Conservation (phyloP, 2,888 invertebrate genomes). For the Stramonita haemastoma region DNA sequence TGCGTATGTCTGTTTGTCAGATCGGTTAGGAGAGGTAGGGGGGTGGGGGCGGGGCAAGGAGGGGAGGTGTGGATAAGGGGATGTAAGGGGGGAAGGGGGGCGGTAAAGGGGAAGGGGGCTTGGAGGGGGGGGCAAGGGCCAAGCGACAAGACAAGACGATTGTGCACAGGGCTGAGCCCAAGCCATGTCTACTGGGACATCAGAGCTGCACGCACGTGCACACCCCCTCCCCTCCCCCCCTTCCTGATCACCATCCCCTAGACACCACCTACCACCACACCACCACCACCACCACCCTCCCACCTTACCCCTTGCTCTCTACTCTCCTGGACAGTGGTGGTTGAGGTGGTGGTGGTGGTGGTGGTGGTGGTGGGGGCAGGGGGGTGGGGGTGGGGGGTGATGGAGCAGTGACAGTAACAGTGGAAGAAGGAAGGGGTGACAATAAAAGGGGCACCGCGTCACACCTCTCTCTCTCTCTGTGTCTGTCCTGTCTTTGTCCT, state of each 20-base stretch:
- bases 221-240: neutral
- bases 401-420: neutral
- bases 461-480: too few relatives aligned
- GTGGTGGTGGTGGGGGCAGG: neutral
- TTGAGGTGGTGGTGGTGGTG: too few relatives aligned
- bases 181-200: slow-evolving; percentile 18
- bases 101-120: too few relatives aligned
- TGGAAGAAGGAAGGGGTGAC: too few relatives aligned
- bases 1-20: neutral
- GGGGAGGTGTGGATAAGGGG: too few relatives aligned
- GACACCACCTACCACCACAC: neutral
- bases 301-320: neutral
- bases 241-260: neutral
- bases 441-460: too few relatives aligned
- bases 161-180: neutral
- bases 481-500: too few relatives aligned
- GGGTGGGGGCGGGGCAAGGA: neutral
- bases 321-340: neutral
- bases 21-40: neutral
- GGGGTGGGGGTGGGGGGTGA: neutral
- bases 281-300: neutral
- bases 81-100: too few relatives aligned
- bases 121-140: neutral
- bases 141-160: neutral
- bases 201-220: slow-evolving; percentile 23